Conservation (phyloP, 2,888 invertebrate genomes). For the Coenonympha arcania region DNA sequence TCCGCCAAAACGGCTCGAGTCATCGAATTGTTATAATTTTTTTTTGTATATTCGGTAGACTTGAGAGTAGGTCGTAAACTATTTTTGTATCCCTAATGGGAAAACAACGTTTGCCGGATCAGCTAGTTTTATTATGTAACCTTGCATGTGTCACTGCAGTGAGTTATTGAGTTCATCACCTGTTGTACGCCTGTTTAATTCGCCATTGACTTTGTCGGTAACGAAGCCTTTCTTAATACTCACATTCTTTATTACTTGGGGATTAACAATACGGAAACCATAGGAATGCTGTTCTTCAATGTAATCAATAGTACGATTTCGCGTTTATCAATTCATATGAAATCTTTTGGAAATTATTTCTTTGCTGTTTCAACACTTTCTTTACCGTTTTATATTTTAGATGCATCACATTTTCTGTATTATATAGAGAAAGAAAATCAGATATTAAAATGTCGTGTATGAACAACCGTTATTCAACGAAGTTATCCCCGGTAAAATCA, state of each 20-base stretch:
- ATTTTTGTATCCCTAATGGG: no score
- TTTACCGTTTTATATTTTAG: neutral
- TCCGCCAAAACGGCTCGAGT: no score
- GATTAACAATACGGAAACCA: conserved; percentile 22
- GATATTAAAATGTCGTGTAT: no score
- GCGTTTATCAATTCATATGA: conserved; percentile 8
- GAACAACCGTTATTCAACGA: no score
- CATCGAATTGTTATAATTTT: no score
- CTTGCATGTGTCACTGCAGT: neutral
- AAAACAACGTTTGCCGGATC: no score
- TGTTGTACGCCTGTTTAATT: conserved; percentile 7
- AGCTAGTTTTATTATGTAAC: no score
- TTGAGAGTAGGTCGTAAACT: no score
- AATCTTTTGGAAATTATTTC: conserved; percentile 6
- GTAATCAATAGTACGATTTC: conserved; percentile 20
- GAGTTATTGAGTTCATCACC: neutral
- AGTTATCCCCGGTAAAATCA: no score
- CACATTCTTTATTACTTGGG: conserved; percentile 16
- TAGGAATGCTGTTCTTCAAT: conserved; percentile 18
- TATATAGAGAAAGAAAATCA: no score
- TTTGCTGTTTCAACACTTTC: neutral
- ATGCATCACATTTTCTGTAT: neutral
- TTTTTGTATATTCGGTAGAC: no score
- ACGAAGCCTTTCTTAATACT: conserved; percentile 21
- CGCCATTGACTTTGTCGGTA: conserved; percentile 17